These are phyloP conservation scores for Graphium colonna DNA, from an alignment of 2,888 invertebrate species.

Conservation along the genomic window DNA sequence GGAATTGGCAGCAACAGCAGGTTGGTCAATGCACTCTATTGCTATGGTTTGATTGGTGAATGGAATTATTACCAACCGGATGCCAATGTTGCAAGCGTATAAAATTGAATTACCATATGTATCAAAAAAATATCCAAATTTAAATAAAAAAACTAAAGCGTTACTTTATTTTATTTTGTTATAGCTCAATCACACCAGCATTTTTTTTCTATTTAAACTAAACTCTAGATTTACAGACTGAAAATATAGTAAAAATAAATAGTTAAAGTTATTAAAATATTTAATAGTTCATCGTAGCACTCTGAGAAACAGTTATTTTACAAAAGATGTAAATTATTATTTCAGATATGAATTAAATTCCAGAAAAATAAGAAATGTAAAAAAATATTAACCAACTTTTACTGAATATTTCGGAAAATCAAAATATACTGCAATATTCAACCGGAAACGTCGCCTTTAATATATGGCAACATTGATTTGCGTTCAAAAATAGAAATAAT, in stretches of 20 bases:
- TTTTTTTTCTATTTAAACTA: too few species aligned
- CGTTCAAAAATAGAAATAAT: constrained; percentile 29
- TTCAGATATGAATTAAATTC: too few species aligned
- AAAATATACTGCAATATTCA: constrained; percentile 33
- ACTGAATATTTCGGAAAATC: not conserved
- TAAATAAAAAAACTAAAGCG: not conserved
- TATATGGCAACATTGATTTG: constrained; percentile 35
- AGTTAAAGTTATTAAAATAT: too few species aligned
- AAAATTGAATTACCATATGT: constrained; percentile 28
- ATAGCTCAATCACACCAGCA: too few species aligned
- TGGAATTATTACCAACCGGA: constrained; percentile 61
- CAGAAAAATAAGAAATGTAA: not conserved
- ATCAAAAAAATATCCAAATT: constrained; percentile 9
- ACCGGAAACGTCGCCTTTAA: constrained; percentile 35
- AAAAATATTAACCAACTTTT: not conserved
- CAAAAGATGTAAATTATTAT: too few species aligned
- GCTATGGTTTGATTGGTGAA: constrained; percentile 77
- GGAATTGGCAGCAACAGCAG: constrained; percentile 65
- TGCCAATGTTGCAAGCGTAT: constrained; percentile 44
- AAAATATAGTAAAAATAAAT: too few species aligned
- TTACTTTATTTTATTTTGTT: not conserved
- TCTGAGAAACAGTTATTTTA: too few species aligned
- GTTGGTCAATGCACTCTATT: constrained; percentile 77
- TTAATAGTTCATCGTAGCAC: too few species aligned
- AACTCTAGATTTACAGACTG: too few species aligned